phyloP scores from a whole-genome alignment of 2,888 invertebrate species.

The Phymatocera aterrima region DNA sequence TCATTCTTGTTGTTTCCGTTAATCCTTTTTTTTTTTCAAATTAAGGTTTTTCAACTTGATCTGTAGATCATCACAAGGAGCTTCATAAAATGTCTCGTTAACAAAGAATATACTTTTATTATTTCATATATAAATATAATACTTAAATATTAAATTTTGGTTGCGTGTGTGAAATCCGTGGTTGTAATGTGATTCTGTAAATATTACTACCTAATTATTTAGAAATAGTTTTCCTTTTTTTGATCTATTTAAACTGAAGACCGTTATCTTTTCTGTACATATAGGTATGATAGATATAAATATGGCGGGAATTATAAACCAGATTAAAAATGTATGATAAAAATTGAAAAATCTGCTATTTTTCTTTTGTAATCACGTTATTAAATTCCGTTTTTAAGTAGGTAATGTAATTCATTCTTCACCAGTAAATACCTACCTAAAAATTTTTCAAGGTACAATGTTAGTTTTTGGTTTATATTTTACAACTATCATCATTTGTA shows the following conservation, averaged over 20 bases:
- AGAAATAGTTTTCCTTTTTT: not conserved
- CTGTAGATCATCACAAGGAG: too few species aligned
- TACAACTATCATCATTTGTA: not conserved
- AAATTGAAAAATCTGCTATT: not conserved
- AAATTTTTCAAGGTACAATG: constrained; percentile 15
- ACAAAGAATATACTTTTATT: constrained; percentile 43
- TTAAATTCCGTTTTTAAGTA: not conserved
- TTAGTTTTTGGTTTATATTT: constrained; percentile 25
- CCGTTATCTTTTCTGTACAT: constrained; percentile 1
- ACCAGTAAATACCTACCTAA: constrained; percentile 6
- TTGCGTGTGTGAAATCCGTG: not conserved
- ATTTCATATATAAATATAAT: constrained; percentile 44
- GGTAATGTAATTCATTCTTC: too few species aligned
- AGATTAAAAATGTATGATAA: not conserved
- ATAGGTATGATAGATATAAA: not conserved
- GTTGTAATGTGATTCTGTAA: constrained; percentile 17
- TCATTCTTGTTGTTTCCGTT: too few species aligned
- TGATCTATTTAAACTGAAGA: not conserved
- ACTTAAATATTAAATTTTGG: constrained; percentile 48
- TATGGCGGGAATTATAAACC: not conserved
- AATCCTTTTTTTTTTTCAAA: too few species aligned
- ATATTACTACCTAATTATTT: not conserved
- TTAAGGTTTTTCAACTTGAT: too few species aligned
- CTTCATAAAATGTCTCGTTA: constrained; percentile 26
- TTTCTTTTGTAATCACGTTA: not conserved